Conservation (phyloP, 1,140 invertebrate species). For the Drosophila kurseongensis region DNA sequence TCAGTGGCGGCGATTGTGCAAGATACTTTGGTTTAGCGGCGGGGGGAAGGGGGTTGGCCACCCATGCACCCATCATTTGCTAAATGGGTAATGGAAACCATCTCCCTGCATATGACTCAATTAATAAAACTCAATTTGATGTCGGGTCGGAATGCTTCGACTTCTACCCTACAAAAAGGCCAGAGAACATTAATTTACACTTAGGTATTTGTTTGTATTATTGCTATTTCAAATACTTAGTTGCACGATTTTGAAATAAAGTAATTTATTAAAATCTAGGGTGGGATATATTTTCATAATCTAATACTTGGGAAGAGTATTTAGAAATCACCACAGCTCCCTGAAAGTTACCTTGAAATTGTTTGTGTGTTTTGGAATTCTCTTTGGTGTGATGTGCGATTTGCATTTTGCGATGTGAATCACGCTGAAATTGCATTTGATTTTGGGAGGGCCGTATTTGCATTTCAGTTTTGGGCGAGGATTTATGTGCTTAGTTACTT, state of each 20-base stretch:
- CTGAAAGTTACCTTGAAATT: not conserved
- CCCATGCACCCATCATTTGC: constrained; percentile 2
- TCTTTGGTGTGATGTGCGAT: constrained; percentile 12
- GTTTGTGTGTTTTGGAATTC: not conserved
- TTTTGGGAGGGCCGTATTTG: constrained; percentile 27
- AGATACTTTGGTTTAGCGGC: constrained; percentile 15
- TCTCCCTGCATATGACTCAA: constrained; percentile 36
- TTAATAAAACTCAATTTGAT: constrained; percentile 40
- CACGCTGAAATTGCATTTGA: constrained; percentile 35
- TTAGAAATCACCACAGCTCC: not conserved
- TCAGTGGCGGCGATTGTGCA: constrained; percentile 17
- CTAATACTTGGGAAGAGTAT: constrained; percentile 4
- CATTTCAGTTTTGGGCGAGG: constrained; percentile 2
- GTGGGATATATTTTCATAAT: not conserved
- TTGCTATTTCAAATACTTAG: not conserved
- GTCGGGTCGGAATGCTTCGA: constrained; percentile 18
- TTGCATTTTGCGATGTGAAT: constrained; percentile 24
- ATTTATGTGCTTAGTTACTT: constrained; percentile 4
- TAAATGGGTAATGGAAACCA: constrained; percentile 1
- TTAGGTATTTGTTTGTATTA: too few species aligned
- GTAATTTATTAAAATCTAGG: too few species aligned
- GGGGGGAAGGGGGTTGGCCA: not conserved
- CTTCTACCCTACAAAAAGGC: constrained; percentile 2
- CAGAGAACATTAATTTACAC: not conserved
- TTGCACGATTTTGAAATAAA: too few species aligned